These are phyloP conservation scores for Oreochromis tanganicae DNA, from an alignment of 2,113 vertebrate species.

Conservation along the genomic window DNA sequence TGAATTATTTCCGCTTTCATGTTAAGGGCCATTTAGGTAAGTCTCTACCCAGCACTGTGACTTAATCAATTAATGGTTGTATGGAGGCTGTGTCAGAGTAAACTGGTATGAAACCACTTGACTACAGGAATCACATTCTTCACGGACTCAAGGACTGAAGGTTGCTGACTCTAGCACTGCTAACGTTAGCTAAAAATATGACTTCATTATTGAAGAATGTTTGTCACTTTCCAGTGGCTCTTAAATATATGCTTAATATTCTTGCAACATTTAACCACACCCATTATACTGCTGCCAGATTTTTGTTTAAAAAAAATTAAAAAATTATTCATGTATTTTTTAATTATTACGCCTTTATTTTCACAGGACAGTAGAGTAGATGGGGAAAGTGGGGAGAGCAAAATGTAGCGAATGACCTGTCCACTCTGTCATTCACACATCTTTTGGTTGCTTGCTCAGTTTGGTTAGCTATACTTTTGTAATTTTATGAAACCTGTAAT, in stretches of 20 bases:
- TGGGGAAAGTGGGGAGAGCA: neutral
- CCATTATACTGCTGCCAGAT: neutral
- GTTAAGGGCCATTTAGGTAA: constrained; percentile 86
- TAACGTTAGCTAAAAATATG: neutral
- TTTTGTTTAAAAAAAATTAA: neutral
- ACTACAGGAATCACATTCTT: neutral
- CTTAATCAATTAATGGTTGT: neutral
- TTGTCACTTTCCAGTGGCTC: neutral
- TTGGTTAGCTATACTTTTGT: neutral
- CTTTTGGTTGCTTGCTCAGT: neutral
- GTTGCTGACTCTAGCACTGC: neutral
- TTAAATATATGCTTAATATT: neutral
- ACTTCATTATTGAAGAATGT: neutral
- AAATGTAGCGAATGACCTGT: neutral
- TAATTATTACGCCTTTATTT: neutral
- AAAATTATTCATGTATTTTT: neutral
- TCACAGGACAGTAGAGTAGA: neutral
- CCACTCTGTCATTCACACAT: neutral
- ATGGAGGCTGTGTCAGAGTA: neutral
- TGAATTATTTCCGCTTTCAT: constrained; percentile 83
- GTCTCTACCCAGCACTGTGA: neutral
- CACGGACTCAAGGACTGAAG: neutral
- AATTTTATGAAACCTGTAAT: neutral
- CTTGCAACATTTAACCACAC: neutral
- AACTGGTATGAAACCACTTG: neutral